Evolutionary conservation across 2,797 vertebrate species (phyloP), one percentile per base, ranked within the genome.

Genomic region (Cossypha dichroa): DNA sequence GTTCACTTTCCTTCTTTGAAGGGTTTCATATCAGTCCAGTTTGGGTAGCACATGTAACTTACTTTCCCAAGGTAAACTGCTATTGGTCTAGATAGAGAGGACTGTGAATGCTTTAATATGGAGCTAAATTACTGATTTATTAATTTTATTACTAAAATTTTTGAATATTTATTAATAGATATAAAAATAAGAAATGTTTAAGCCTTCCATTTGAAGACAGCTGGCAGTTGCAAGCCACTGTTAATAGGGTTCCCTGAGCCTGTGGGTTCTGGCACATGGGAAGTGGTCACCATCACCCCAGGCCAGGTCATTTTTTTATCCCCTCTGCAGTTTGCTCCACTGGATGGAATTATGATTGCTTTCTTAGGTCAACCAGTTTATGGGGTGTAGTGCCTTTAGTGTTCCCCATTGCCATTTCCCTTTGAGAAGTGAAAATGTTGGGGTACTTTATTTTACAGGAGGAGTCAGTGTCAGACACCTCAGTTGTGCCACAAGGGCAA

Each of bases 201-300:
- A 28, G 43, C 9, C 8, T 75, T 68, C 38, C 8, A 54, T 74
- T 62, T 49, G 48, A 72, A 66, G 72, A 12, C 46, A 75, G 15
- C 29, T 56, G 20, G 28, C 23, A n/a, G 10, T 31, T 64, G 29
- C 58, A 60, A 48, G n/a, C n/a, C 54, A 3, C 21, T 64, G n/a
- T 41, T 41, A 11, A 18, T 4, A 6, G 25, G 56, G 46, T 29
- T 81, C 29, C 34, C 38, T 41, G 62, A 68, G 46, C 17, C 74
- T 79, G 48, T 34, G 4, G 5, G 38, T 22, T 29, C 40, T 51
- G 62, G 41, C 31, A 29, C 2, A 2, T 3, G 4, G 1, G 1
- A 54, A 68, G 9, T 31, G 54, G 20, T 23, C 9, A 2, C 33
- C 34, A 6, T 34, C 36, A 40, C 40, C 33, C 20, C 45, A 49